A percentile compares a stretch with the other conserved stretches of the same genome.
These are phyloP conservation scores for Drosophila orena DNA, from an alignment of 1,140 invertebrate genomes.

Conservation along the genomic window DNA sequence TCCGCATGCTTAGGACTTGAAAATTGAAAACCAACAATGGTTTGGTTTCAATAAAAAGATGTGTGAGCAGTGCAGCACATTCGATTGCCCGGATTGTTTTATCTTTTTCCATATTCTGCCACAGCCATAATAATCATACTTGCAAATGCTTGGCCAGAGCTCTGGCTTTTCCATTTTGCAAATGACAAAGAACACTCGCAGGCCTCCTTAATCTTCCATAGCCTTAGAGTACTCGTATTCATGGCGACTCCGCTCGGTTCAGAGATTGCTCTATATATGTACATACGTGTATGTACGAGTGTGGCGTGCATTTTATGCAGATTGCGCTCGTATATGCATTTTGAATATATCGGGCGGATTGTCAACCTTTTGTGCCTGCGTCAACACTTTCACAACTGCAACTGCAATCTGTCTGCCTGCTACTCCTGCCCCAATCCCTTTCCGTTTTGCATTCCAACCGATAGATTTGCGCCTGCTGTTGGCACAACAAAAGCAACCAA, in stretches of 20 bases:
- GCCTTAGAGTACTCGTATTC: background rate
- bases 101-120: background rate
- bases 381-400: constrained; percentile 42
- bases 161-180: constrained; percentile 18
- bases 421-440: background rate
- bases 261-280: constrained; percentile 26
- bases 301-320: constrained; percentile 28
- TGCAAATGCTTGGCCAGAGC: background rate
- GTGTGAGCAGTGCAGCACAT: background rate
- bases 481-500: constrained; percentile 3
- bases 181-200: constrained; percentile 2
- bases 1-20: too few relatives aligned
- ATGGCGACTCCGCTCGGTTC: constrained; percentile 5
- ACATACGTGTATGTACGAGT: too few relatives aligned
- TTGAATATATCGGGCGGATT: constrained; percentile 21
- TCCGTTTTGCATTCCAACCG: background rate
- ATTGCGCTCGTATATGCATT: constrained; percentile 24
- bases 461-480: constrained; percentile 4
- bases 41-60: too few relatives aligned
- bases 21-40: too few relatives aligned
- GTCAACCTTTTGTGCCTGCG: constrained; percentile 37
- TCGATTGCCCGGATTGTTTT: background rate
- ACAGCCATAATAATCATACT: background rate
- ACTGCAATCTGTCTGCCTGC: constrained; percentile 50
- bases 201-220: constrained; percentile 22